A percentile compares a stretch with the other conserved stretches of the same genome.
Conservation (phyloP, 2,888 invertebrate genomes). For the Drosophila anomelani region DNA sequence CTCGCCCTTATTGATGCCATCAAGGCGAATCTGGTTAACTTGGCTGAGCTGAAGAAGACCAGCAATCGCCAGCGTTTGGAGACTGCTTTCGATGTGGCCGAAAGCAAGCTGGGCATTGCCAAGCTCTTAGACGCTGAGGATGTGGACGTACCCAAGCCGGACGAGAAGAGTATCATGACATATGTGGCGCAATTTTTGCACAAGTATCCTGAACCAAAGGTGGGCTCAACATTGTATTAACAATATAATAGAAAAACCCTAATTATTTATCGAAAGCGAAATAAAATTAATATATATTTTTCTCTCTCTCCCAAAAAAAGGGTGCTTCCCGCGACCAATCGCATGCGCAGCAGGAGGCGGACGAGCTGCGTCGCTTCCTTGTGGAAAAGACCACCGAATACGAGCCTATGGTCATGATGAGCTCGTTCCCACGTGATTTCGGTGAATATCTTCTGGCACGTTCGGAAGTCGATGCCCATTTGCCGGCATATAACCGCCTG, state of each 20-base stretch:
- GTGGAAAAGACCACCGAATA: conserved; percentile 91
- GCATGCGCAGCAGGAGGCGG: conserved; percentile 92
- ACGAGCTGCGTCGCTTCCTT: conserved; percentile 92
- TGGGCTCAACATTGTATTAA: conserved; percentile 69
- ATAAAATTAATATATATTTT: neutral
- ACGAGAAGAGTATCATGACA: conserved; percentile 99
- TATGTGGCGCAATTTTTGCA: conserved; percentile 99
- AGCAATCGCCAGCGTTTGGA: conserved; percentile 94
- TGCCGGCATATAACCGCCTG: conserved; percentile 90
- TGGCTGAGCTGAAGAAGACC: conserved; percentile 91
- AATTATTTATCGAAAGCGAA: no score
- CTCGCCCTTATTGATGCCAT: conserved; percentile 97
- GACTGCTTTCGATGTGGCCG: conserved; percentile 97
- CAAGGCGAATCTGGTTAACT: conserved; percentile 95
- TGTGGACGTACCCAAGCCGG: conserved; percentile 97
- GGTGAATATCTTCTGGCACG: conserved; percentile 92
- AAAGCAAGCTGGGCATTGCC: conserved; percentile 95
- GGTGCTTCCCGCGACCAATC: conserved; percentile 90
- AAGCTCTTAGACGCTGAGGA: conserved; percentile 97
- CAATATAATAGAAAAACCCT: neutral
- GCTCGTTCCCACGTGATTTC: conserved; percentile 91
- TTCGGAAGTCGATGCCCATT: conserved; percentile 90
- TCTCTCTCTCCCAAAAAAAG: conserved; percentile 59
- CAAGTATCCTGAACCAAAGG: conserved; percentile 95
- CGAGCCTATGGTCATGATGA: conserved; percentile 91